Conservation (phyloP, 2,888 invertebrate species). For the Philaethria dido region DNA sequence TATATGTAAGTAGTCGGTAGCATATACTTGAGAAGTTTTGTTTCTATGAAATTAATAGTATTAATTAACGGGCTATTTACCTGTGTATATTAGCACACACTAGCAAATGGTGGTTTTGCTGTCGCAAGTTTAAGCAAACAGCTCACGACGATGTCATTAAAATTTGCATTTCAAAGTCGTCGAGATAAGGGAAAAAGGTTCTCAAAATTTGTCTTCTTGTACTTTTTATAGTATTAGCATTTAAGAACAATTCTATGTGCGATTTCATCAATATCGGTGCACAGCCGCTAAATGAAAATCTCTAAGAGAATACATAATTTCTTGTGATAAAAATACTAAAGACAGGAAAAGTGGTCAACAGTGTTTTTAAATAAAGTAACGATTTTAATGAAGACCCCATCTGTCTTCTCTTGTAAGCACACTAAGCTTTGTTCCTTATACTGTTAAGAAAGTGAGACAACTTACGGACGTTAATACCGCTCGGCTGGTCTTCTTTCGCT, state of each 20-base stretch:
- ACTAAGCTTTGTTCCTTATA: not conserved
- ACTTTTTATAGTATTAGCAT: slow-evolving; percentile 7
- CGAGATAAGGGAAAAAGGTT: not conserved
- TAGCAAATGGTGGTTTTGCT: not conserved
- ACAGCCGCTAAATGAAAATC: not conserved
- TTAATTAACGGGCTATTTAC: too few relatives aligned
- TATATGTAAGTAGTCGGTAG: not conserved
- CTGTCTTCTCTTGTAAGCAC: too few relatives aligned
- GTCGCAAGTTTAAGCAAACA: not conserved
- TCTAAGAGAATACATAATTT: not conserved
- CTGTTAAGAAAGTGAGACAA: not conserved
- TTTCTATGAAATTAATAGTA: too few relatives aligned
- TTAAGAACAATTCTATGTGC: not conserved
- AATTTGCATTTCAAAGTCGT: slow-evolving; percentile 13
- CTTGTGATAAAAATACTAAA: not conserved
- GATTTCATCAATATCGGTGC: not conserved
- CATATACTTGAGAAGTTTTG: too few relatives aligned
- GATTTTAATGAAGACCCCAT: not conserved
- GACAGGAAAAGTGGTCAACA: too few relatives aligned
- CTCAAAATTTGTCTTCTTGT: slow-evolving; percentile 4
- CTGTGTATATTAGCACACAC: too few relatives aligned
- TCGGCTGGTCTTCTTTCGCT: not conserved
- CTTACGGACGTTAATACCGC: not conserved
- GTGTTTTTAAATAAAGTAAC: too few relatives aligned
- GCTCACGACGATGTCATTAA: not conserved